Percentiles rank a stretch among this genome's conserved stretches.
These are phyloP conservation scores for Platycheirus rosarum DNA, from an alignment of 2,888 invertebrate species.

Conservation along the genomic window DNA sequence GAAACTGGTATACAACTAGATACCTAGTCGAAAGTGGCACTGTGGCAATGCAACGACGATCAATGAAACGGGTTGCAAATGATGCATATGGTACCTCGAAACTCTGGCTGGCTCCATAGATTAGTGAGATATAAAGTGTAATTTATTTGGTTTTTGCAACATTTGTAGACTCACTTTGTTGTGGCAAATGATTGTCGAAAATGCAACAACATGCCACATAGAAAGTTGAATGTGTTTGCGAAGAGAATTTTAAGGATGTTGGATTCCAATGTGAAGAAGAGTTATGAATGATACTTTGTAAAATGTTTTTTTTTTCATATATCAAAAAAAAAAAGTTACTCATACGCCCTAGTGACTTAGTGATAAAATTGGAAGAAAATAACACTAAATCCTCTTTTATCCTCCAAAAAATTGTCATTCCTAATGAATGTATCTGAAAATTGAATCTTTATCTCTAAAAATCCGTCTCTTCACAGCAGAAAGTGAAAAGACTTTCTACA, in stretches of 20 bases:
- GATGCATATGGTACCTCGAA: neutral
- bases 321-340: conserved; percentile 7
- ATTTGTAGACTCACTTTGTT: neutral
- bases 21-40: no score
- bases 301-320: no score
- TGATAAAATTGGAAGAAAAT: no score
- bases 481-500: conserved; percentile 68
- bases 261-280: no score
- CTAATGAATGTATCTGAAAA: neutral
- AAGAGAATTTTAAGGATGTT: no score
- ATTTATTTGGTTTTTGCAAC: conserved; percentile 9
- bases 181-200: conserved; percentile 28
- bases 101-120: neutral
- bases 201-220: neutral
- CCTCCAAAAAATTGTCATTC: no score
- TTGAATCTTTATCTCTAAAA: neutral
- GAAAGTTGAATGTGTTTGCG: no score
- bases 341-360: neutral
- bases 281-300: no score
- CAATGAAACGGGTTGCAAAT: conserved; percentile 50
- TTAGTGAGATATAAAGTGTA: conserved; percentile 13
- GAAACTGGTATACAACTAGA: conserved; percentile 18
- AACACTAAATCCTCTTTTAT: no score
- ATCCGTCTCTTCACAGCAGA: conserved; percentile 22
- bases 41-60: conserved; percentile 33